phyloP scores from a whole-genome alignment of 2,113 vertebrate species.

The Platysteira castanea region DNA sequence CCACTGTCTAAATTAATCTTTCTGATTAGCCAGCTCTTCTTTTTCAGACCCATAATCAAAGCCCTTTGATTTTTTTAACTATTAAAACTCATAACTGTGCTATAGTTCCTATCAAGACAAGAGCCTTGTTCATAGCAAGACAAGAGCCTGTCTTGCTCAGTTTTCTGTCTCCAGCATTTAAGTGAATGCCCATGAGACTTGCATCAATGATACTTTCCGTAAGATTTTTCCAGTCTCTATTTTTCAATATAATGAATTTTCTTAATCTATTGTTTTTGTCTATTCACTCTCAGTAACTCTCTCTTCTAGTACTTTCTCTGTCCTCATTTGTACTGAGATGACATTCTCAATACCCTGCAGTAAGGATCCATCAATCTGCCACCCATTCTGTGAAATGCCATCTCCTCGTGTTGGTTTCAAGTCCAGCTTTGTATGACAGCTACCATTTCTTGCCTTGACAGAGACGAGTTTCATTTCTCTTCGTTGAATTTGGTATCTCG shows the following conservation, averaged over 20 bases:
- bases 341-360: background rate
- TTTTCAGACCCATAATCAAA: background rate
- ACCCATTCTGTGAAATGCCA: background rate
- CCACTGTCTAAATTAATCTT: background rate
- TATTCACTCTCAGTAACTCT: background rate
- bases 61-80: background rate
- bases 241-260: background rate
- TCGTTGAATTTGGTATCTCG: background rate
- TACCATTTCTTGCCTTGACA: background rate
- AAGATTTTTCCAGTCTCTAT: background rate
- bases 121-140: background rate
- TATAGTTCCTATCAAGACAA: background rate
- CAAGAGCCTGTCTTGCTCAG: background rate
- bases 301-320: background rate
- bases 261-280: background rate
- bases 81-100: background rate
- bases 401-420: fast-evolving
- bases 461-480: background rate
- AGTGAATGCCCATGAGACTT: background rate
- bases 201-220: background rate
- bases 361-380: background rate
- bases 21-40: background rate
- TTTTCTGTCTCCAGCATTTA: background rate
- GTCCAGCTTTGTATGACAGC: background rate
- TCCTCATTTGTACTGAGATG: background rate